Evolutionary conservation across 2,113 vertebrate species (phyloP), one percentile per base, ranked within the genome.

Genomic region (Myocastor coypus): DNA sequence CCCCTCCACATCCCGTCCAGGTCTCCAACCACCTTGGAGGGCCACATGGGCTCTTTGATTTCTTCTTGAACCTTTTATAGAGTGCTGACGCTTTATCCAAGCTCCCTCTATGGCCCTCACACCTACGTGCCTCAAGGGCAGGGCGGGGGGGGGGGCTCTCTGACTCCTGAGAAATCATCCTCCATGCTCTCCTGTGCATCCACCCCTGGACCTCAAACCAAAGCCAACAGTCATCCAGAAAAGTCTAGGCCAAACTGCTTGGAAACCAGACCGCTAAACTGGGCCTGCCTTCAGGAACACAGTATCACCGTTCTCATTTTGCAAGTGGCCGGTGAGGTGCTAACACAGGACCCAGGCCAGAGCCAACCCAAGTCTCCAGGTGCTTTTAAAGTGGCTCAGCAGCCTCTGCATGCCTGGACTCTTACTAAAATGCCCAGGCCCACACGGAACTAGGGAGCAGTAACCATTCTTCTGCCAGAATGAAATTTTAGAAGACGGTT

Each of bases 61-160:
- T 66, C 81, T 73, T 89, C 92, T 55, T 69, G 85, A 73, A 90
- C 8, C 19, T 88, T 68, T 69, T 46, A 42, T 22, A 82, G 59
- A 32, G 8, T 9, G 30, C 50, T 37, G 22, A 52, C 66, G 50
- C 32, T 89, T 32, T 28, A 10, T 14, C 16, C 20, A 66, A 85
- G 24, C 6, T 20, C 52, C 68, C 5, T 24, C 17, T 28, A 32
- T 20, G 32, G 55, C 1, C 19, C 20, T 32, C 46, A 92, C 61
- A 84, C 40, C 20, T 24, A n/a, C 11, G 37, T 46, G 26, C 64
- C n/a, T 83, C 28, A 90, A 82, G 64, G n/a, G n/a, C n/a, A n/a
- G n/a, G n/a, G n/a, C n/a, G n/a, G n/a, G n/a, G n/a, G n/a, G 17
- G 22, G 16, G 11, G 2, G 32, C 46, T 90, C 37, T 66, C 12